A percentile compares a stretch with the other conserved stretches of the same genome.
These are phyloP conservation scores for Tinamus major DNA, from an alignment of 2,797 vertebrate genomes.

Conservation along the genomic window DNA sequence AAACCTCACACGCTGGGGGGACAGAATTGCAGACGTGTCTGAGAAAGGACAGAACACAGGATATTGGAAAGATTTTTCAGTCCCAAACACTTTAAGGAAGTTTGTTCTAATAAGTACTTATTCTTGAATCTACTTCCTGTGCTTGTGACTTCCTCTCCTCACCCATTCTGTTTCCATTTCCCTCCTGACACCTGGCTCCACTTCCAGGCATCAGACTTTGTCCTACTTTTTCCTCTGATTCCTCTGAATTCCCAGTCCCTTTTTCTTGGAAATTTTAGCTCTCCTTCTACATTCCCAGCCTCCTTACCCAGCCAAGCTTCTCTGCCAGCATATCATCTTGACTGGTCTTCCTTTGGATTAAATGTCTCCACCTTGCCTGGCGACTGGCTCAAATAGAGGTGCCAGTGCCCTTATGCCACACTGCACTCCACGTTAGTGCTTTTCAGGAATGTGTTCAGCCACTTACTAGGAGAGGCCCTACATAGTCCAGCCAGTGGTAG, in stretches of 20 bases:
- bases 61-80: not conserved
- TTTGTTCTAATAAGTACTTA: not conserved
- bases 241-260: not conserved
- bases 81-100: not conserved
- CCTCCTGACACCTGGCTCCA: not conserved
- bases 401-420: rapidly evolving
- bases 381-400: not conserved
- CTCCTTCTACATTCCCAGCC: not conserved
- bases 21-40: not conserved
- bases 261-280: not conserved
- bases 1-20: not conserved
- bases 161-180: not conserved
- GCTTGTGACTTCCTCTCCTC: not conserved
- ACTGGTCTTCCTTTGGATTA: not conserved
- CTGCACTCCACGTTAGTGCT: not conserved
- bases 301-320: not conserved
- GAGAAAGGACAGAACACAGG: not conserved
- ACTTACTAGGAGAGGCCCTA: not conserved
- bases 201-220: not conserved
- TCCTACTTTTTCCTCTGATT: not conserved
- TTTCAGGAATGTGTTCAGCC: rapidly evolving
- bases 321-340: rapidly evolving
- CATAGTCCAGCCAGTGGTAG: not conserved
- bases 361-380: not conserved
- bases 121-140: not conserved